Percentiles rank a stretch among this genome's conserved stretches.
Conservation (phyloP, 2,113 vertebrate species). For the Boleophthalmus pectinirostris region DNA sequence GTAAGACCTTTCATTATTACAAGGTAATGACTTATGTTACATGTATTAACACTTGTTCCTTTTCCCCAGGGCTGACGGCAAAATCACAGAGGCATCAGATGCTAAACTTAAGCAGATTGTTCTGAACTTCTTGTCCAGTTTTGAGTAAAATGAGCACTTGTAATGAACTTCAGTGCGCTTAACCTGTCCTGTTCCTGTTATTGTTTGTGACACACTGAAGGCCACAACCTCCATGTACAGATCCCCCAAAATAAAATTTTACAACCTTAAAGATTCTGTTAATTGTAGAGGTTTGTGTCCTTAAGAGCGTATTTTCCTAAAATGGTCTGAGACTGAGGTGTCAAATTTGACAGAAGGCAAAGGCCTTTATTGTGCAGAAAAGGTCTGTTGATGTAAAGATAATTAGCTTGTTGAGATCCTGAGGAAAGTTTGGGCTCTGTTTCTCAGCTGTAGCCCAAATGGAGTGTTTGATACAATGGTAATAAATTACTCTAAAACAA, state of each 20-base stretch:
- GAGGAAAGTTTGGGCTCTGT: slow-evolving; percentile 15
- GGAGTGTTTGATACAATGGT: slow-evolving; percentile 57
- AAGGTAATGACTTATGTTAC: not conserved
- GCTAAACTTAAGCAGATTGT: slow-evolving; percentile 93
- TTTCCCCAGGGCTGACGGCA: slow-evolving; percentile 84
- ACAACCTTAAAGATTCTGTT: slow-evolving; percentile 53
- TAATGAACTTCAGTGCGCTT: slow-evolving; percentile 63
- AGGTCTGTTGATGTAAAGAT: slow-evolving; percentile 25
- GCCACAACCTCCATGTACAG: slow-evolving; percentile 84
- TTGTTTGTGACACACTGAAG: slow-evolving; percentile 72
- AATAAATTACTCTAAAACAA: slow-evolving; percentile 61
- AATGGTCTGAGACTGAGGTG: not conserved
- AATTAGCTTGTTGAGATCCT: not conserved
- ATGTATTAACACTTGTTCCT: not conserved
- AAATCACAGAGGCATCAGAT: slow-evolving; percentile 91
- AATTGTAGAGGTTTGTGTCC: slow-evolving; percentile 14
- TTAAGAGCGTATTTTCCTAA: slow-evolving; percentile 15
- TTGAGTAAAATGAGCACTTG: slow-evolving; percentile 80
- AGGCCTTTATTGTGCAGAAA: not conserved
- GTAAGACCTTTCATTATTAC: slow-evolving; percentile 62
- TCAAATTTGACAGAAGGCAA: not conserved
- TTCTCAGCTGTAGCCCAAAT: slow-evolving; percentile 13
- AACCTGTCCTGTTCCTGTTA: slow-evolving; percentile 64
- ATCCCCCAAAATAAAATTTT: slow-evolving; percentile 84
- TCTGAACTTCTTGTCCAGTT: slow-evolving; percentile 90